Base-by-base conservation (phyloP, 1,140 invertebrate species). In the Dysdera silvatica region DNA sequence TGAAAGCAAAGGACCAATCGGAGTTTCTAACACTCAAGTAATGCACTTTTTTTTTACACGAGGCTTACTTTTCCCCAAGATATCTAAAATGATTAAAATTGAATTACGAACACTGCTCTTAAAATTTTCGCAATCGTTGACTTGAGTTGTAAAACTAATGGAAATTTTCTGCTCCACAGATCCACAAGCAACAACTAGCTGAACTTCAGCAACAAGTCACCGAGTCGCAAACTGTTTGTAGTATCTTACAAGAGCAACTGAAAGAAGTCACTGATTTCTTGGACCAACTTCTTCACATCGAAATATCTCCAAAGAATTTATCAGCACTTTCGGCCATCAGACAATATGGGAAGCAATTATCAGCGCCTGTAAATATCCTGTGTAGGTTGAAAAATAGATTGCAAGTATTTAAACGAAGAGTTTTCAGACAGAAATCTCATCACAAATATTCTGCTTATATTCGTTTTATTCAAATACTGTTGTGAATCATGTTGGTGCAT, bases 231-330 rank as follows among this genome's bases (percentile, higher is more conserved):
- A 53, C 61, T 1, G 61, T 63, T 1, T 63, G 61, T 35, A 56
- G 61, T 16, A 63, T 63, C 5, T 45, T 63, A 8, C 61, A 63
- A 31, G 61, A 63, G 5, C 61, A 63, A 18, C 53, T 63, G 10
- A 63, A 63, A 16, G 61, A 63, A 49, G 61, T 63, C 0, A 63
- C 61, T 0, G 61, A 63, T 20, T 63, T 63, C 16, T 18, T 63
- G 18, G 61, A 63, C n/a, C 61, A 63, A 26, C 45, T 63, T 16
- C 24, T 63, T 5, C 61, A 63, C 45, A 63, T 63, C n/a, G 61
- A 63, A 31, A 63, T 63, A 0, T 63, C 61, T 18, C 61, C 61
- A 14, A 63, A 63, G 18, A 63, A 63, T 14, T 28, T 63, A 4
- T 51, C 59, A 1, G 59, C 59, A 12, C 31, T 61, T 14, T 63